phyloP scores from a whole-genome alignment of 64 coral and sea anemone species.

The Trachythela sp. region DNA sequence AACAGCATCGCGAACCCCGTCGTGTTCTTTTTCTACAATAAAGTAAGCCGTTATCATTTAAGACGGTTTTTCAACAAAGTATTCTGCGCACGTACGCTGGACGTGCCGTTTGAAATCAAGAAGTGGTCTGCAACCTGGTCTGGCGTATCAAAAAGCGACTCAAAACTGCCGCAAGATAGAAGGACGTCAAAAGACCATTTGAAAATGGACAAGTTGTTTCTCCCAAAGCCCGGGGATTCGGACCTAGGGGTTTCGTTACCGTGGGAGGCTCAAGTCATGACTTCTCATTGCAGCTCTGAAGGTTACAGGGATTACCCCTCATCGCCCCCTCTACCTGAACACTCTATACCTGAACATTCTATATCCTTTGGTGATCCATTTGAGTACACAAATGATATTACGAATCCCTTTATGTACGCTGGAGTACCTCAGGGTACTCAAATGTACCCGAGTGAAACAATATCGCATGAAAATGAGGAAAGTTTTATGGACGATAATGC shows the following conservation, averaged over 20 bases:
- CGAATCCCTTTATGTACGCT: not conserved
- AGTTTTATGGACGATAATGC: not conserved
- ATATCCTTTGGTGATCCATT: not conserved
- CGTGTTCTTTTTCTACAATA: not conserved
- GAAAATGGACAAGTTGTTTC: not conserved
- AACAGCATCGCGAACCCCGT: not conserved
- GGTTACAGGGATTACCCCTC: not conserved
- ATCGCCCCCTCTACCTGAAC: not conserved
- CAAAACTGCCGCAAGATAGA: not conserved
- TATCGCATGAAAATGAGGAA: not conserved
- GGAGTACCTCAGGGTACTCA: not conserved
- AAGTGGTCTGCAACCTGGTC: not conserved
- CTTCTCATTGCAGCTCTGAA: not conserved
- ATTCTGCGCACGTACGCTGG: not conserved
- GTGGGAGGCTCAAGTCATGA: not conserved
- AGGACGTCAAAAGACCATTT: not conserved
- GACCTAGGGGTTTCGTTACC: conserved; percentile 14
- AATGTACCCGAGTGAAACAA: not conserved
- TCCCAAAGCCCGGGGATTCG: not conserved
- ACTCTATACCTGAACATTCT: not conserved
- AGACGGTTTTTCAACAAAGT: not conserved
- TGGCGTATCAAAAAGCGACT: not conserved
- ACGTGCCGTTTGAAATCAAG: conserved; percentile 5
- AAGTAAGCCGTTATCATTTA: conserved; percentile 10
- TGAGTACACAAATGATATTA: not conserved